These are phyloP conservation scores for Drosophila nr. fundita DNA, from an alignment of 2,888 invertebrate species.

Conservation along the genomic window DNA sequence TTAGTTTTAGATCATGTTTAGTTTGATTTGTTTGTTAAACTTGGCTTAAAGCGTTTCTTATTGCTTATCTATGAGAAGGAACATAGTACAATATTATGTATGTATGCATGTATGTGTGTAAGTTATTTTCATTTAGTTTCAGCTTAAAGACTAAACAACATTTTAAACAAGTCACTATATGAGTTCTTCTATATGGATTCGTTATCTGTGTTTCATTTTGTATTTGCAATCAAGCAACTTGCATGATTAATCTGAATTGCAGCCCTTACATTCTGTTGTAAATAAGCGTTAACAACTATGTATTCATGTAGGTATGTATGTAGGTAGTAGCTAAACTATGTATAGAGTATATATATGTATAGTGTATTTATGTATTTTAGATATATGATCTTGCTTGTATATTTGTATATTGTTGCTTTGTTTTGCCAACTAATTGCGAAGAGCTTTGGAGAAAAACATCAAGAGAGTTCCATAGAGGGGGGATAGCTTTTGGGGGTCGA, in stretches of 20 bases:
- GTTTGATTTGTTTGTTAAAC: constrained; percentile 71
- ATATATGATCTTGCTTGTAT: constrained; percentile 34
- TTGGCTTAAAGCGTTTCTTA: constrained; percentile 76
- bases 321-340: constrained; percentile 29
- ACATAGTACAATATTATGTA: constrained; percentile 71
- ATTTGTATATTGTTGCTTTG: constrained; percentile 23
- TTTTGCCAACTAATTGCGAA: constrained; percentile 53
- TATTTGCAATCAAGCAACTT: constrained; percentile 18
- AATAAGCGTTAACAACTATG: constrained; percentile 61
- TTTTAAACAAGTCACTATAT: constrained; percentile 72
- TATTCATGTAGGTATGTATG: constrained; percentile 20
- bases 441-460: constrained; percentile 42
- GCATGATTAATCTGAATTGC: constrained; percentile 32
- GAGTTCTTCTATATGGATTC: constrained; percentile 38
- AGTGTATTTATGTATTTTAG: constrained; percentile 20
- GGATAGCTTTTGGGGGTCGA: constrained; percentile 15
- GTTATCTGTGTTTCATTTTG: constrained; percentile 28
- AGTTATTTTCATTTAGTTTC: constrained; percentile 39
- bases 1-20: constrained; percentile 60
- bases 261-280: constrained; percentile 56
- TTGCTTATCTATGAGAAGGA: constrained; percentile 82
- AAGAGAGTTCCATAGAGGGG: constrained; percentile 38
- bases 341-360: constrained; percentile 14
- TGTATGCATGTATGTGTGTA: constrained; percentile 41
- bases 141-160: constrained; percentile 78